Conservation (phyloP, 2,888 invertebrate species). For the Hermaeophaga mercurialis region DNA sequence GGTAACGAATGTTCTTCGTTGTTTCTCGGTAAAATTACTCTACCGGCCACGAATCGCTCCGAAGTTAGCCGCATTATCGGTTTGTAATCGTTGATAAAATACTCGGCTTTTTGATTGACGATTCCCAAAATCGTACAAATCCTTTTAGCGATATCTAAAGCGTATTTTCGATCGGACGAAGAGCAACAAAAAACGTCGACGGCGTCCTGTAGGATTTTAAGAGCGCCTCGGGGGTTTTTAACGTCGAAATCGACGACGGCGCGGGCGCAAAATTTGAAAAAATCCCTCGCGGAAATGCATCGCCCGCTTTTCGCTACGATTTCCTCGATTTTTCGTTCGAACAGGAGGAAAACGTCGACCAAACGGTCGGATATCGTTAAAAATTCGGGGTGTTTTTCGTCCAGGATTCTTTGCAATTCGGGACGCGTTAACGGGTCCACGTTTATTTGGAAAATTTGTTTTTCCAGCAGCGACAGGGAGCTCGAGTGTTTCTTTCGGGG, state of each 20-base stretch:
- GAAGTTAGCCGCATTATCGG: slow-evolving; percentile 70
- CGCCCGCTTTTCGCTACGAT: slow-evolving; percentile 61
- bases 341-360: slow-evolving; percentile 81
- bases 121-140: slow-evolving; percentile 84
- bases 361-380: slow-evolving; percentile 76
- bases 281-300: slow-evolving; percentile 81
- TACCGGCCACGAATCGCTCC: slow-evolving; percentile 70
- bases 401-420: slow-evolving; percentile 77
- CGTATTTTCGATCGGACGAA: slow-evolving; percentile 67
- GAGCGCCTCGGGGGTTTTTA: slow-evolving; percentile 69
- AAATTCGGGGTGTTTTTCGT: slow-evolving; percentile 71
- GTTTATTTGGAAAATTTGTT: slow-evolving; percentile 80
- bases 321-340: slow-evolving; percentile 64
- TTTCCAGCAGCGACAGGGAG: slow-evolving; percentile 74
- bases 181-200: slow-evolving; percentile 90
- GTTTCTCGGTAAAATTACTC: slow-evolving; percentile 61
- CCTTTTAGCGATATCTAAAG: slow-evolving; percentile 70
- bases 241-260: slow-evolving; percentile 76
- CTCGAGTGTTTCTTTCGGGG: slow-evolving; percentile 67
- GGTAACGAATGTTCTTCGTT: slow-evolving; percentile 40
- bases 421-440: slow-evolving; percentile 76
- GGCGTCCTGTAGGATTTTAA: slow-evolving; percentile 84
- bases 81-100: slow-evolving; percentile 78
- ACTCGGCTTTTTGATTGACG: slow-evolving; percentile 79
- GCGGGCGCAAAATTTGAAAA: slow-evolving; percentile 89